These are phyloP conservation scores for Xenentodon cancila DNA, from an alignment of 2,797 vertebrate genomes.

Conservation along the genomic window DNA sequence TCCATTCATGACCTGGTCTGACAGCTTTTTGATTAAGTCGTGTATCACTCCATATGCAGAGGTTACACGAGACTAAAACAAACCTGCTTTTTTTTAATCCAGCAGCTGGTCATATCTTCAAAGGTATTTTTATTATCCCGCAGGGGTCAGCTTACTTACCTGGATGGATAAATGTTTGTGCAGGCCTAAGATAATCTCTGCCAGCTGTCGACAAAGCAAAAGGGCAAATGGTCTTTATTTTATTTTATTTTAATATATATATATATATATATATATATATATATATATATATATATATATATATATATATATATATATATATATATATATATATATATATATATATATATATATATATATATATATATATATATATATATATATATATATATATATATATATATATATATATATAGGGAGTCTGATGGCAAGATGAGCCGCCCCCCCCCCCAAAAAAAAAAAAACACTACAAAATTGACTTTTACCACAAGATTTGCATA, in stretches of 20 bases:
- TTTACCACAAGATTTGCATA: background rate
- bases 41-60: background rate
- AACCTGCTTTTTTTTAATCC: background rate
- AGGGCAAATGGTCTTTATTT: constrained; percentile 8
- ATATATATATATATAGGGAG: background rate
- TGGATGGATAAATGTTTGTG: constrained; percentile 24
- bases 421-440: background rate
- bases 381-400: too few relatives aligned
- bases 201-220: constrained; percentile 1
- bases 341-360: too few relatives aligned
- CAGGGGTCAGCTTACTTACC: constrained; percentile 18
- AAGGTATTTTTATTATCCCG: constrained; percentile 11
- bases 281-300: too few relatives aligned
- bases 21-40: background rate
- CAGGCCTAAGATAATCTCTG: constrained; percentile 6
- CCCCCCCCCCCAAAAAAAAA: constrained; percentile 1
- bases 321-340: too few relatives aligned
- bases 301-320: too few relatives aligned
- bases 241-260: too few relatives aligned
- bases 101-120: constrained; percentile 21
- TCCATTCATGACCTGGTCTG: background rate
- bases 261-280: too few relatives aligned
- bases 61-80: background rate
- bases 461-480: background rate
- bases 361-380: too few relatives aligned